Conservation (phyloP, 1,140 invertebrate genomes). For the Dreissena rostriformis region DNA sequence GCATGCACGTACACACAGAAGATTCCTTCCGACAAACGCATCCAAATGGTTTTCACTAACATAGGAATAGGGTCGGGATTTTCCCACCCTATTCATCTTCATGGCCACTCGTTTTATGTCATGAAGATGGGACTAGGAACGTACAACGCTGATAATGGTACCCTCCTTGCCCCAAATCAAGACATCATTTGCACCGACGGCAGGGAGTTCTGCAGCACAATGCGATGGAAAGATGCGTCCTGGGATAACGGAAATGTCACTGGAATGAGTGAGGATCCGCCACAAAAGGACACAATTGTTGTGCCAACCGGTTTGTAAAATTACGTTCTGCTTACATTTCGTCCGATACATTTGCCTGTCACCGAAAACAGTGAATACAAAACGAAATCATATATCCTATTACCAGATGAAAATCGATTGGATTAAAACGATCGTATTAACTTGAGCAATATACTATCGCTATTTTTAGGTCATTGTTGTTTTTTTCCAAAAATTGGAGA, state of each 20-base stretch:
- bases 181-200: constrained; percentile 65
- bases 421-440: too few relatives aligned
- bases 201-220: constrained; percentile 64
- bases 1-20: constrained; percentile 57
- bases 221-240: constrained; percentile 52
- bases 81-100: constrained; percentile 87
- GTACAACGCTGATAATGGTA: constrained; percentile 63
- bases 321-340: constrained; percentile 78
- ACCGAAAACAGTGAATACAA: background rate
- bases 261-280: constrained; percentile 80
- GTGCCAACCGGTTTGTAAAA: constrained; percentile 86
- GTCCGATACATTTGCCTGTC: background rate
- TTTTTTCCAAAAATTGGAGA: too few relatives aligned
- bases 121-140: constrained; percentile 82
- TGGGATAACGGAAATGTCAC: constrained; percentile 56
- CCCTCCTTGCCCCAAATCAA: constrained; percentile 60
- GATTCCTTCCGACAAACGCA: constrained; percentile 43
- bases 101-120: constrained; percentile 88
- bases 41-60: constrained; percentile 60
- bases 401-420: too few relatives aligned
- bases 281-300: constrained; percentile 87
- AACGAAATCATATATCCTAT: too few relatives aligned
- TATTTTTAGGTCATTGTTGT: too few relatives aligned
- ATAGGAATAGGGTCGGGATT: constrained; percentile 84
- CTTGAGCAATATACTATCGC: too few relatives aligned